A percentile compares a stretch with the other conserved stretches of the same genome.
These are phyloP conservation scores for Prietella phreatophila DNA, from an alignment of 2,113 vertebrate species.

Conservation along the genomic window DNA sequence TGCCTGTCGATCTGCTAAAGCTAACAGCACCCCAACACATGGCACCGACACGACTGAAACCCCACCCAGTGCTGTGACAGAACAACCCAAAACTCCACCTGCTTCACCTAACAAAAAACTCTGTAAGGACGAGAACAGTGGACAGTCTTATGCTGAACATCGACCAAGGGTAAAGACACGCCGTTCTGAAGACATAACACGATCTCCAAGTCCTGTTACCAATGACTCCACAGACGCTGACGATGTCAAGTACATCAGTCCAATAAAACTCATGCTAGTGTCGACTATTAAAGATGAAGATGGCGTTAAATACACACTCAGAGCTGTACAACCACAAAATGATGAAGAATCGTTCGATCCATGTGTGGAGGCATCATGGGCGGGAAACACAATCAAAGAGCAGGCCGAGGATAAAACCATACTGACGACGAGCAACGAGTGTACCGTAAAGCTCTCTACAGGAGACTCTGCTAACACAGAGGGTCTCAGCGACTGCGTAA, in stretches of 20 bases:
- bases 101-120: not conserved
- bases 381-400: conserved; percentile 53
- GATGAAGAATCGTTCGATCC: conserved; percentile 70
- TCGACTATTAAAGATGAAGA: conserved; percentile 81
- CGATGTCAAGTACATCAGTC: conserved; percentile 78
- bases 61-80: not conserved
- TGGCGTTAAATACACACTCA: conserved; percentile 88
- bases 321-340: conserved; percentile 71
- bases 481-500: conserved; percentile 43
- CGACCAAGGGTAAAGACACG: conserved; percentile 7
- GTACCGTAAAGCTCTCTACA: not conserved
- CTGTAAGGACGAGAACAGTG: not conserved
- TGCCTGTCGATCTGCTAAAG: conserved; percentile 67
- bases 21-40: conserved; percentile 54
- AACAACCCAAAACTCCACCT: conserved; percentile 1
- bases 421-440: not conserved
- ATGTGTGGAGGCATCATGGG: conserved; percentile 70
- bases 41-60: conserved; percentile 42
- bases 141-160: conserved; percentile 33
- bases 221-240: conserved; percentile 1
- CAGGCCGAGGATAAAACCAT: conserved; percentile 38
- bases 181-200: not conserved
- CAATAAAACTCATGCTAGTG: conserved; percentile 95
- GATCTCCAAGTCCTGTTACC: not conserved
- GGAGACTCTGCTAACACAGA: not conserved